Evolutionary conservation across 2,888 invertebrate species (phyloP).

Genomic region (Tortrix viridana): DNA sequence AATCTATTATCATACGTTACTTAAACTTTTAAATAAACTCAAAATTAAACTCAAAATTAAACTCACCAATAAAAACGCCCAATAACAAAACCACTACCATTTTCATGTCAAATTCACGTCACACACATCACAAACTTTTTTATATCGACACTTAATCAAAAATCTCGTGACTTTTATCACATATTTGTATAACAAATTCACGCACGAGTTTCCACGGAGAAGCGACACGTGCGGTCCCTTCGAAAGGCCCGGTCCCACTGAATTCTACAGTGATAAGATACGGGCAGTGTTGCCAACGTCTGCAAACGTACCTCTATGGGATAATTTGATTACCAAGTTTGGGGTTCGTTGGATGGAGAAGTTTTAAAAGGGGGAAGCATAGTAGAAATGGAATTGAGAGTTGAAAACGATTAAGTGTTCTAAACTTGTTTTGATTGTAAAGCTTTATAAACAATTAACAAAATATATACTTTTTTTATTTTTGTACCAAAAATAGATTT

Average conservation of each 20-base stretch:
- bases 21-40: neutral
- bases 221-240: conserved; percentile 15
- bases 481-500: no score
- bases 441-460: no score
- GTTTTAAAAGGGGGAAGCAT: neutral
- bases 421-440: no score
- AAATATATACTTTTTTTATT: no score
- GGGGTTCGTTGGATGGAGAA: neutral
- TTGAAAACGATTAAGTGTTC: neutral
- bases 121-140: conserved; percentile 26
- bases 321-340: conserved; percentile 1
- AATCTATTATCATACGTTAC: no score
- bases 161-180: conserved; percentile 14
- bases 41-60: conserved; percentile 46
- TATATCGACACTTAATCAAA: conserved; percentile 10
- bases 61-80: conserved; percentile 62
- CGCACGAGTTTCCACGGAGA: neutral
- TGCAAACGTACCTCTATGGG: neutral
- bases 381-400: neutral
- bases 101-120: conserved; percentile 43
- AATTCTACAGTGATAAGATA: conserved; percentile 29
- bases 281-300: conserved; percentile 18
- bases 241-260: conserved; percentile 6
- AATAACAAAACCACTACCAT: conserved; percentile 61
- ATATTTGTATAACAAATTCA: conserved; percentile 8